Base-by-base conservation (phyloP, 2,888 invertebrate genomes). In the Trachelus stipa region DNA sequence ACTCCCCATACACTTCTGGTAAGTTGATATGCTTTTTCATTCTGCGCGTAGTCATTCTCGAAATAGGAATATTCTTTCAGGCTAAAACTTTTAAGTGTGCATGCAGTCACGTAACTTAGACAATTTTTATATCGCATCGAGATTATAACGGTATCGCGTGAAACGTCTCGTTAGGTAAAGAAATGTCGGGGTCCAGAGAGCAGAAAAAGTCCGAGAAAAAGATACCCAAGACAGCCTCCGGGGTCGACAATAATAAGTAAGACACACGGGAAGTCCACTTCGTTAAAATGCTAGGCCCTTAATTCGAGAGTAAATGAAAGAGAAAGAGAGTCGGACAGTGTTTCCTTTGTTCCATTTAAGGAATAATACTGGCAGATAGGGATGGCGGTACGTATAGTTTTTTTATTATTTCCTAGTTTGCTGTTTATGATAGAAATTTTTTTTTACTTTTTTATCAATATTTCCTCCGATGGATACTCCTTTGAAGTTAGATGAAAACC, bases 1-100 rank as follows among this genome's bases (percentile, higher is more conserved):
- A 40, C 71, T 76, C 34, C 31, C 31, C 73, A 69, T 73, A 35
- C 1, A 73, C 73, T 71, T 73, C 56, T 33, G 11, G 56, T 35
- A 71, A n/a, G 71, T 30, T 11, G 30, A 15, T 37, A 33, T 56
- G 56, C 68, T 71, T 73, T 40, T 31, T 73, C 15, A 11, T 1
- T 34, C 33, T 71, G 15, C 56, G 6, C 9, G 4, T 71, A 31
- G 9, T 11, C 15, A 71, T 71, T 71, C 31, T 23, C 12, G 6
- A 11, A 71, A 31, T 12, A 71, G 6, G 71, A 71, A 69, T 9
- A 12, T 30, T 71, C 6, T 11, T 31, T 31, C 31, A 31, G 12
- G 23, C 3, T 15, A 31, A 0, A 71, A 71, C 11, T n/a, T 71
- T 71, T 71, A 71, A 12, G 71, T 23, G 15, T 71, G 31, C n/a